Evolutionary conservation across 2,888 invertebrate genomes (phyloP).

Genomic region (Ormyrus nitidulus): DNA sequence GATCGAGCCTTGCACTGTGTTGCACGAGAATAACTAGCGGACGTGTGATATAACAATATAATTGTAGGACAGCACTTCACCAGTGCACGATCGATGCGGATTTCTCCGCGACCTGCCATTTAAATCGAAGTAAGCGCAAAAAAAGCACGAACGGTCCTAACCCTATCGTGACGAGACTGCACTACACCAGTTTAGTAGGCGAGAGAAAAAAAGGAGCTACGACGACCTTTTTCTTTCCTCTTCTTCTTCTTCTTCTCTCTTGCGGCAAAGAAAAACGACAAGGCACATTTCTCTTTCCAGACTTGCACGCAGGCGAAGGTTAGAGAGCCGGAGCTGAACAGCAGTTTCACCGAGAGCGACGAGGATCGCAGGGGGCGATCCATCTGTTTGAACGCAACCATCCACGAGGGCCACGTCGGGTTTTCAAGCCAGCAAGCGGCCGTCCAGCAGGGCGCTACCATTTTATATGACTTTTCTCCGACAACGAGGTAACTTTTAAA

Average conservation of each 20-base stretch:
- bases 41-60: neutral
- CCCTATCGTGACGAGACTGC: neutral
- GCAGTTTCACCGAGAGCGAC: neutral
- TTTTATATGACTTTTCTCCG: conserved; percentile 98
- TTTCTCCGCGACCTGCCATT: too few species aligned
- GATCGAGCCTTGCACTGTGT: too few species aligned
- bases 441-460: conserved; percentile 92
- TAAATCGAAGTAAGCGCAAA: too few species aligned
- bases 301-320: neutral
- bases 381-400: conserved; percentile 67
- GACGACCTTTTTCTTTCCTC: too few species aligned
- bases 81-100: too few species aligned
- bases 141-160: too few species aligned
- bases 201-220: neutral
- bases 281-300: neutral
- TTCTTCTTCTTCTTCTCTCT: neutral
- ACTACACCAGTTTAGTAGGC: conserved; percentile 2
- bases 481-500: conserved; percentile 83
- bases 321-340: neutral
- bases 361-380: conserved; percentile 67
- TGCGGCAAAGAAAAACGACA: neutral
- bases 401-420: conserved; percentile 65
- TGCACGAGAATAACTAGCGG: neutral
- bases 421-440: conserved; percentile 76
- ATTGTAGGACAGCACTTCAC: too few species aligned